phyloP scores from a whole-genome alignment of 1,140 invertebrate species.

The Phocides pigmalion region DNA sequence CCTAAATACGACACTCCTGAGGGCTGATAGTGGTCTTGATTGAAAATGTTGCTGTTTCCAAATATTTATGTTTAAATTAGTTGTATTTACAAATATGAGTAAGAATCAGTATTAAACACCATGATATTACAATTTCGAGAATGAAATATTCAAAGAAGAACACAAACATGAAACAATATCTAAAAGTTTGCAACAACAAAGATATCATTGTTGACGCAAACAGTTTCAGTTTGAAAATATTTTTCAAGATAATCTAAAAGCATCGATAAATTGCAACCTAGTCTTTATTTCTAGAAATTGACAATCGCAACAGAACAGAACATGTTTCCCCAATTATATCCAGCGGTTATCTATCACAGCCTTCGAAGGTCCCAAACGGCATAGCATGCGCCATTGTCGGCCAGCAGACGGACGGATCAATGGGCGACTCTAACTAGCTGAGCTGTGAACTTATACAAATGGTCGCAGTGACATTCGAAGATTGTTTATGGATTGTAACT shows the following conservation, averaged over 20 bases:
- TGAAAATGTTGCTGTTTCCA: no score
- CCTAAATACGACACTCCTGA: no score
- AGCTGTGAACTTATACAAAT: conserved; percentile 72
- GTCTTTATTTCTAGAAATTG: background rate
- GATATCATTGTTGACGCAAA: background rate
- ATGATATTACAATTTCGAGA: no score
- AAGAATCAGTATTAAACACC: no score
- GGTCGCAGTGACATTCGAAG: conserved; percentile 42
- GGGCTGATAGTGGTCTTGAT: no score
- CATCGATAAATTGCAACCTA: background rate
- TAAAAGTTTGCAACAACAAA: background rate
- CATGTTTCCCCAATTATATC: conserved; percentile 45
- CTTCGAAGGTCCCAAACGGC: conserved; percentile 37
- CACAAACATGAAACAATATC: no score
- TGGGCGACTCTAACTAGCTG: conserved; percentile 57
- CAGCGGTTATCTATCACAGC: conserved; percentile 57
- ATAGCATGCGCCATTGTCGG: conserved; percentile 57
- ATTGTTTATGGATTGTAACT: conserved; percentile 38
- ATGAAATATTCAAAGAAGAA: no score
- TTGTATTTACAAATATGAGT: no score
- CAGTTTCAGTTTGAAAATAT: no score
- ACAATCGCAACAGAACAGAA: background rate
- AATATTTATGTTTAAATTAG: no score
- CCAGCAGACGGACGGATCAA: conserved; percentile 63
- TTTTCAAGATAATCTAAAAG: background rate